Evolutionary conservation across 2,113 vertebrate genomes (phyloP).

Genomic region (Lycaon pictus): DNA sequence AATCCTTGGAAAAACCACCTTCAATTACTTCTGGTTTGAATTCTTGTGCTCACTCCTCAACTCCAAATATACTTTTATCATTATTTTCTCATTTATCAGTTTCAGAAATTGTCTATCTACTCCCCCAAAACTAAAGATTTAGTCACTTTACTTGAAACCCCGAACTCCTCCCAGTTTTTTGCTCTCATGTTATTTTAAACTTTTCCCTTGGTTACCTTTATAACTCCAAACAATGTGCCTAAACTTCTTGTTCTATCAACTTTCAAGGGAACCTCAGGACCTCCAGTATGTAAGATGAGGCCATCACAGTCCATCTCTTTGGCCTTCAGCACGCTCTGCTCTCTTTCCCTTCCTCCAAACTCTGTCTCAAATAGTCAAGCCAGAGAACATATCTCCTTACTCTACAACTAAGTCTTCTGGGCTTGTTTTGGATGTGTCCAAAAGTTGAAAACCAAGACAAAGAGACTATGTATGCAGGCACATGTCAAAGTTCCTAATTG

Average conservation of each 20-base stretch:
- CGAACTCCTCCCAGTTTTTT: neutral
- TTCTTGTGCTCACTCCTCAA: neutral
- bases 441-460: neutral
- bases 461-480: neutral
- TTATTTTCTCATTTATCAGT: neutral
- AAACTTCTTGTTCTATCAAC: neutral
- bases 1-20: neutral
- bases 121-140: neutral
- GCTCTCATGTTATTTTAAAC: neutral
- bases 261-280: neutral
- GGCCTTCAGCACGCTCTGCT: neutral
- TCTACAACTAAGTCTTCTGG: neutral
- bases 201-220: neutral
- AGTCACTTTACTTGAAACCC: neutral
- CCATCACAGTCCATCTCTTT: neutral
- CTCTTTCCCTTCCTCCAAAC: neutral
- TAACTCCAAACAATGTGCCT: neutral
- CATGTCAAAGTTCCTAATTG: neutral
- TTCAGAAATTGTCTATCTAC: conserved; percentile 21
- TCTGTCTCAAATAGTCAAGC: neutral
- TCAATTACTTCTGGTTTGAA: neutral
- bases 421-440: neutral
- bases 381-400: neutral
- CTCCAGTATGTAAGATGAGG: neutral
- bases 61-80: neutral